A percentile compares a stretch with the other conserved stretches of the same genome.
These are phyloP conservation scores for Galemys pyrenaicus DNA, from an alignment of 2,113 vertebrate species.

Conservation along the genomic window DNA sequence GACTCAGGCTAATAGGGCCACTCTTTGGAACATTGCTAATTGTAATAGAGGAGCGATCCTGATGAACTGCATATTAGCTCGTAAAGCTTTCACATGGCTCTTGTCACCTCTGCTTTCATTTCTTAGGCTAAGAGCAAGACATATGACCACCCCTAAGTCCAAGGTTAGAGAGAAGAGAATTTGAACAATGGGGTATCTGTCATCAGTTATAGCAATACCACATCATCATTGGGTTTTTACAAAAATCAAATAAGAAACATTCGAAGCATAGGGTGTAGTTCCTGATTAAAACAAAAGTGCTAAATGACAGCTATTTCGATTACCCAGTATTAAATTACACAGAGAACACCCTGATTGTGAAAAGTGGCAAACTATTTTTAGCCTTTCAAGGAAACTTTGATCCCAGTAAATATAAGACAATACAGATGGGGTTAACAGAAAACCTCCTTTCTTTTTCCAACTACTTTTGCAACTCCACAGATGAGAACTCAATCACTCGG, in stretches of 20 bases:
- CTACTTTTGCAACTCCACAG: constrained; percentile 20
- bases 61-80: not conserved
- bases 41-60: not conserved
- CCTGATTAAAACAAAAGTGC: not conserved
- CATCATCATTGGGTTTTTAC: not conserved
- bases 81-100: not conserved
- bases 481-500: constrained; percentile 19
- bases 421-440: not conserved
- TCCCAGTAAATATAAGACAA: not conserved
- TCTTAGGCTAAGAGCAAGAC: constrained; percentile 6
- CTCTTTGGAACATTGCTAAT: not conserved
- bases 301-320: not conserved
- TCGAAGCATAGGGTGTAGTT: not conserved
- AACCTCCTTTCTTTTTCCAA: constrained; percentile 28
- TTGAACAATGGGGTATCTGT: not conserved
- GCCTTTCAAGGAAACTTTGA: constrained; percentile 19
- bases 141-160: not conserved
- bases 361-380: constrained; percentile 50
- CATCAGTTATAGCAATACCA: not conserved
- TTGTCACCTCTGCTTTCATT: not conserved
- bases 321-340: constrained; percentile 23
- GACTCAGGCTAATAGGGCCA: not conserved
- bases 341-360: not conserved
- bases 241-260: constrained; percentile 16
- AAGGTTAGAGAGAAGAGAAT: not conserved